phyloP scores from a whole-genome alignment of 2,797 vertebrate species.

The Channa striata region DNA sequence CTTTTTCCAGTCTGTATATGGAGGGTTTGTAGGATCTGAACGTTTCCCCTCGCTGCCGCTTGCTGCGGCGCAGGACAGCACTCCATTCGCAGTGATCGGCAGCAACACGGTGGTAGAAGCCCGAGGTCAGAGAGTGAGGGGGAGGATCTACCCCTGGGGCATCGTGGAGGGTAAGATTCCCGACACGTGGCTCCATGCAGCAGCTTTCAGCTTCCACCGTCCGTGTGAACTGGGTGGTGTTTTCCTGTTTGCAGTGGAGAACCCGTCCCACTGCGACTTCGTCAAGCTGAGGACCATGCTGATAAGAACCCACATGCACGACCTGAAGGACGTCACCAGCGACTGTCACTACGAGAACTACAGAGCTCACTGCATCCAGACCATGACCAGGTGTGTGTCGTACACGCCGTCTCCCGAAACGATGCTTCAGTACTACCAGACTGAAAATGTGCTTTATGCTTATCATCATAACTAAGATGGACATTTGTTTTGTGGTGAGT shows the following conservation, averaged over 20 bases:
- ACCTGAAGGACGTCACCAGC: constrained; percentile 95
- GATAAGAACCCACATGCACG: constrained; percentile 97
- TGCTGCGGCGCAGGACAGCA: constrained; percentile 85
- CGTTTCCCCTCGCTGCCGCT: neutral
- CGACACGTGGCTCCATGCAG: neutral
- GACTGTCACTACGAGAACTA: constrained; percentile 98
- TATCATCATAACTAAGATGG: no score
- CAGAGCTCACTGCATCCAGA: constrained; percentile 94
- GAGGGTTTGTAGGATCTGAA: no score
- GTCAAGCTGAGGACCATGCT: constrained; percentile 97
- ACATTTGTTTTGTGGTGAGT: no score
- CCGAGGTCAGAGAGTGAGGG: constrained; percentile 92
- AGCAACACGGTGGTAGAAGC: constrained; percentile 97
- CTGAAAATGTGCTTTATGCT: no score
- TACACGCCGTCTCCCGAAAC: no score
- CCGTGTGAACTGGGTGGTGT: neutral
- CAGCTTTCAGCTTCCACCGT: neutral
- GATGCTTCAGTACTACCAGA: no score
- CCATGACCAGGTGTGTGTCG: constrained; percentile 90
- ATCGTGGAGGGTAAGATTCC: constrained; percentile 92
- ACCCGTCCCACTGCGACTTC: constrained; percentile 96
- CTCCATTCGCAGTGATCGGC: constrained; percentile 95
- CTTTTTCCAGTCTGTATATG: no score
- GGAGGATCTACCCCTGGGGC: constrained; percentile 96
- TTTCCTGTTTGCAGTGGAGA: constrained; percentile 87